Base-by-base conservation (phyloP, 2,113 vertebrate species). In the Phyllostomus hastatus region DNA sequence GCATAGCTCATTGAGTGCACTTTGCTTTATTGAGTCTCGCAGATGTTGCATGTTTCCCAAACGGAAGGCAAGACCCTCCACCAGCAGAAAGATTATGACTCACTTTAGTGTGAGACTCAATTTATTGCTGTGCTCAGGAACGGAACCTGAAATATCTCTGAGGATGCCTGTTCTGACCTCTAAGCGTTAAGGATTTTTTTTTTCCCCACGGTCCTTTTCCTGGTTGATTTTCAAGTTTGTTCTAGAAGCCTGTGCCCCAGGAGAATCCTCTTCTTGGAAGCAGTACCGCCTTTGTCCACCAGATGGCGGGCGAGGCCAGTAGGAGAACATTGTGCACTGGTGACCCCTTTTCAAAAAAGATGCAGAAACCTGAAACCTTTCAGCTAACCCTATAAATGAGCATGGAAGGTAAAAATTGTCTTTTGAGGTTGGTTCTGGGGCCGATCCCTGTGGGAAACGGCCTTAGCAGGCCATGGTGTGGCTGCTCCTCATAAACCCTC, bases 241-340 rank as follows among this genome's bases (percentile, higher is more conserved):
- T 38, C 19, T 69, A 12, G 46, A 81, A 70, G 26, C 41, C 17
- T 69, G 28, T 1, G 4, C 28, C 14, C 8, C 1, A 10, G 12
- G 11, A 31, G 16, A 50, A 43, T 0, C 17, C 1, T 19, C 50
- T 84, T n/a, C 4, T 52, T 75, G 70, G 38, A 17, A n/a, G 84
- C 54, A 95, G 64, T 97, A 81, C 96, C 26, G 2, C 57, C 0
- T 11, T 85, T 76, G 5, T 92, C 98, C 98, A 97, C 95, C 81
- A 98, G 98, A 96, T 98, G 98, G 98, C 97, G 92, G 86, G 88
- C 85, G 96, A 97, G 87, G 59, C 97, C 94, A 97, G 86, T 67
- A 90, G 92, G 88, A 98, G 35, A 50, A 59, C 10, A 0, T 10
- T 1, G 41, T 54, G 31, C 7, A 15, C 35, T 12, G 52, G 82